A percentile compares a stretch with the other conserved stretches of the same genome.
These are phyloP conservation scores for Latrodectus geometricus DNA, from an alignment of 1,140 invertebrate genomes.

Conservation along the genomic window DNA sequence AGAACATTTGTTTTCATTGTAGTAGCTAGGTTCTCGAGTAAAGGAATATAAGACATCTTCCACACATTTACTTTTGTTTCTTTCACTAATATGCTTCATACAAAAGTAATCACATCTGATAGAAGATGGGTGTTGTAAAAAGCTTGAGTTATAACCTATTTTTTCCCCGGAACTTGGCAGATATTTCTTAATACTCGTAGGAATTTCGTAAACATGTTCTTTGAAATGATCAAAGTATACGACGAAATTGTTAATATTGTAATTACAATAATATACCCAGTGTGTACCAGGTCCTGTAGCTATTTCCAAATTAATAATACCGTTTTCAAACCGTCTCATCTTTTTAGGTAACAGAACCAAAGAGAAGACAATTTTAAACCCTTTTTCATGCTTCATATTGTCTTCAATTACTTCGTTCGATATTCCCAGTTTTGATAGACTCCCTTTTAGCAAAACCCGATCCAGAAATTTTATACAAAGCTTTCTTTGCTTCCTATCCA, in stretches of 20 bases:
- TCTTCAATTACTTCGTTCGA: conserved; percentile 10
- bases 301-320: no score
- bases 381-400: conserved; percentile 20
- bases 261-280: no score
- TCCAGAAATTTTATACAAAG: conserved; percentile 24
- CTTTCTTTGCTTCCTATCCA: conserved; percentile 16
- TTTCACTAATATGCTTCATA: no score
- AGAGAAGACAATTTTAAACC: conserved; percentile 8
- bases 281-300: no score
- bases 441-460: conserved; percentile 15
- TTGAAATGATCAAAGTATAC: conserved; percentile 28
- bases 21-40: not conserved
- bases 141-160: no score
- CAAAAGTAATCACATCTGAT: no score
- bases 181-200: no score
- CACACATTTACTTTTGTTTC: not conserved
- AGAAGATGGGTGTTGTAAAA: no score
- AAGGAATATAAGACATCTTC: conserved; percentile 9
- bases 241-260: conserved; percentile 14
- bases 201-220: not conserved
- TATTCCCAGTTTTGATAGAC: conserved; percentile 40
- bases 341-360: conserved; percentile 28
- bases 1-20: conserved; percentile 25
- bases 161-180: no score
- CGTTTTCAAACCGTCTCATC: no score